Evolutionary conservation across 2,888 invertebrate genomes (phyloP), one percentile per base, ranked within the genome.

Genomic region (Ichneumon xanthorius): DNA sequence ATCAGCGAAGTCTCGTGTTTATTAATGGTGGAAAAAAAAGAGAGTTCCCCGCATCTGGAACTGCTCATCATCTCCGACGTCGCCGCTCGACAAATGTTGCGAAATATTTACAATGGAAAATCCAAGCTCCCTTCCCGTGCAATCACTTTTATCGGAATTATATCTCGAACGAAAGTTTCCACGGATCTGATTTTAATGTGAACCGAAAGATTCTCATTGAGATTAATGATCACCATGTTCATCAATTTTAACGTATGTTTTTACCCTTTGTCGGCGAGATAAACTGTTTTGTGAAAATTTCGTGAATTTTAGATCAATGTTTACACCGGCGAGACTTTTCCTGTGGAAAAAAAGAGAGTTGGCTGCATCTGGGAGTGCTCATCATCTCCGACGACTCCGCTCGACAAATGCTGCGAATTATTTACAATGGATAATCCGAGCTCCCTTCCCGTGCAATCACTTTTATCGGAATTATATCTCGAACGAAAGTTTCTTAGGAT

Each of bases 1-100:
- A 80, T 76, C 80, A 48, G 4, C 72, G 37, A 5, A 37, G 40
- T 16, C 80, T 84, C 70, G 81, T 50, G 68, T 80, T 73, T 79
- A 53, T 71, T 79, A 75, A 80, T 79, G 55, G 55, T 61, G 55
- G 71, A 79, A 58, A 30, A 61, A 80, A 82, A 82, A 76, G 82
- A 80, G 82, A 85, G 79, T 82, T 85, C 75, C 53, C 67, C 68
- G 75, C 71, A 65, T 45, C 40, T 55, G 19, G 53, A 19, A 68
- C 14, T 40, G 16, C 26, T 14, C 67, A 78, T 67, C 70, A 30
- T 26, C 61, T 33, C 6, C n/a, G 58, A 37, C 45, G 2, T 2
- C 11, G n/a, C 55, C 19, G 26, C 33, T 58, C 40, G 68, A 73
- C 30, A 68, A 73, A 78, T 68, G 53, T 63, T 61, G 16, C 53